Evolutionary conservation across 2,113 vertebrate species (phyloP).

Genomic region (Tetraodon nigroviridis): DNA sequence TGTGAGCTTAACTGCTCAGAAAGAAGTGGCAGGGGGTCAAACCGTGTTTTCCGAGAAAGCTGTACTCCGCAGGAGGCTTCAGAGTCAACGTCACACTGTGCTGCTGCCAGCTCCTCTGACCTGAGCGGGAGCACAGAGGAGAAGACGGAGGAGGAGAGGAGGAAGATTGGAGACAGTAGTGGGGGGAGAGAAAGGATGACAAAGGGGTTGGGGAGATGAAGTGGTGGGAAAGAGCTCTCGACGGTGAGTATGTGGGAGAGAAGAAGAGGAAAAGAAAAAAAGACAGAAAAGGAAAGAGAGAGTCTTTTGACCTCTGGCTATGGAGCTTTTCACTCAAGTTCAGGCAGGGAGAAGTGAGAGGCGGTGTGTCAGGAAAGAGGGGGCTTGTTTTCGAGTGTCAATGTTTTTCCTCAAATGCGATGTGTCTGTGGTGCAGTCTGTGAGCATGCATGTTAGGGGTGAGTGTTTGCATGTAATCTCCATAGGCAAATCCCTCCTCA

Average conservation of each 20-base stretch:
- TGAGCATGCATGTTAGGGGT: slow-evolving; percentile 23
- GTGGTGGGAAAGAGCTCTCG: slow-evolving; percentile 14
- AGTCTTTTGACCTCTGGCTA: slow-evolving; percentile 63
- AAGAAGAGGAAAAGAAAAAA: slow-evolving; percentile 31
- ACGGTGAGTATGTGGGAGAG: slow-evolving; percentile 34
- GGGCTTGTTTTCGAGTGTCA: slow-evolving; percentile 53
- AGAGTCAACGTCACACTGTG: slow-evolving; percentile 37
- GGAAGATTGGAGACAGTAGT: not conserved
- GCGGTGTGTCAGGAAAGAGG: not conserved
- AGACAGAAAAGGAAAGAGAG: slow-evolving; percentile 43
- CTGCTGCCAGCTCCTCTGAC: slow-evolving; percentile 30
- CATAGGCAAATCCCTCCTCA: slow-evolving; percentile 76
- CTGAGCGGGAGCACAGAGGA: slow-evolving; percentile 25
- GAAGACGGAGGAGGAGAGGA: slow-evolving; percentile 14
- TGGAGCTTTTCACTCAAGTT: slow-evolving; percentile 45
- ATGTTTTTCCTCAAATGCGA: slow-evolving; percentile 63
- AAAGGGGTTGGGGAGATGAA: slow-evolving; percentile 1
- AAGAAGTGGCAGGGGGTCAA: slow-evolving; percentile 25
- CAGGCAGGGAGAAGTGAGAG: slow-evolving; percentile 11
- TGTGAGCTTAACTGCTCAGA: slow-evolving; percentile 16
- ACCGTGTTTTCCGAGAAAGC: slow-evolving; percentile 21
- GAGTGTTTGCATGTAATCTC: slow-evolving; percentile 70
- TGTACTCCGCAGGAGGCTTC: slow-evolving; percentile 14
- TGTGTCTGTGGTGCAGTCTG: slow-evolving; percentile 24
- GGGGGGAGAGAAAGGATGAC: not conserved